Percentiles rank a stretch among this genome's conserved stretches.
Conservation (phyloP, 2,888 invertebrate species). For the Rotaria macrura region DNA sequence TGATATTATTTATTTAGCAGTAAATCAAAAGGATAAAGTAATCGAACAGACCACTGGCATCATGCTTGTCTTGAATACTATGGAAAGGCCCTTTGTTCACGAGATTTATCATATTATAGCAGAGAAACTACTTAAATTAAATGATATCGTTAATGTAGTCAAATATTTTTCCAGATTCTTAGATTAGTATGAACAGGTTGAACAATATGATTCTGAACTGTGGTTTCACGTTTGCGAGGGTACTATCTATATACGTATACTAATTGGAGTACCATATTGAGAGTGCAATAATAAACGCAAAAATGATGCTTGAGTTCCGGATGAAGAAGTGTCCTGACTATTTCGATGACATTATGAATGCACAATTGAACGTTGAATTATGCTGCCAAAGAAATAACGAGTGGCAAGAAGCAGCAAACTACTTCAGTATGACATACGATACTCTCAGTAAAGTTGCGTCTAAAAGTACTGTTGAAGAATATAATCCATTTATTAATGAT, state of each 20-base stretch:
- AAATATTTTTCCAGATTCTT: neutral
- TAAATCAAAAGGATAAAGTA: neutral
- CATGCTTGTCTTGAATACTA: neutral
- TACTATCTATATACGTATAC: neutral
- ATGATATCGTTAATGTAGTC: neutral
- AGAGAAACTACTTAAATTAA: neutral
- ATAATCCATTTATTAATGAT: neutral
- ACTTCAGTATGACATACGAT: neutral
- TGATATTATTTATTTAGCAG: neutral
- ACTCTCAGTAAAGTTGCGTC: neutral
- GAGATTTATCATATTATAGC: neutral
- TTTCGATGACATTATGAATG: neutral
- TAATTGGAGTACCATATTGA: neutral
- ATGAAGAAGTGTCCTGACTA: neutral
- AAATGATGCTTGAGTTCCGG: neutral
- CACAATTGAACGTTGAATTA: neutral
- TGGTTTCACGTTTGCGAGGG: neutral
- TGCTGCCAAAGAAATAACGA: neutral
- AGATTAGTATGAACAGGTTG: neutral
- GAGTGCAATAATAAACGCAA: neutral
- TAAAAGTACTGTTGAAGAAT: neutral
- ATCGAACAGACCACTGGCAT: neutral
- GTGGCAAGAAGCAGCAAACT: neutral
- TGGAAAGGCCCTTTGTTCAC: neutral
- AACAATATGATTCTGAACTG: neutral